phyloP scores from a whole-genome alignment of 1,140 invertebrate genomes.

The Dysdera silvatica region DNA sequence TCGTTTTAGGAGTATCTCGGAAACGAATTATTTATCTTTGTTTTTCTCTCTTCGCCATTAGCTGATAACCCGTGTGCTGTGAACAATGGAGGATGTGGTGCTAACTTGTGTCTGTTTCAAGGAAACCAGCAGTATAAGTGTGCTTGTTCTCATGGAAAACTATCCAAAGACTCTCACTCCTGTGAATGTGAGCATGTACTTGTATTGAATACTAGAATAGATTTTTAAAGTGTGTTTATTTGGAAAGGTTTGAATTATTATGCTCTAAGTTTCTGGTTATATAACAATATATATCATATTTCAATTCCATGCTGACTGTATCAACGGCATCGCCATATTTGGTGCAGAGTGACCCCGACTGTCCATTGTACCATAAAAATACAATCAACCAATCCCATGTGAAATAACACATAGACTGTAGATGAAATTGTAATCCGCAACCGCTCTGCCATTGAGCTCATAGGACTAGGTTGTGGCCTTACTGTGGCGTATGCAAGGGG shows the following conservation, averaged over 20 bases:
- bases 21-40: neutral
- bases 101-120: conserved; percentile 68
- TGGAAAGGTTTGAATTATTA: no score
- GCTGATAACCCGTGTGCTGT: conserved; percentile 59
- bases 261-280: neutral
- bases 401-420: no score
- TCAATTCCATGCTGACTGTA: no score
- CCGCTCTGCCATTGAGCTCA: no score
- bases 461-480: no score
- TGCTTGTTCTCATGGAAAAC: conserved; percentile 63
- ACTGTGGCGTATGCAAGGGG: no score
- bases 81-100: conserved; percentile 64
- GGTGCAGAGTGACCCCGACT: no score
- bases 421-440: no score
- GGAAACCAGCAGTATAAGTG: conserved; percentile 55
- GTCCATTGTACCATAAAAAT: no score
- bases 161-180: conserved; percentile 53
- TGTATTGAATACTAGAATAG: neutral
- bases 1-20: neutral
- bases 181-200: conserved; percentile 50
- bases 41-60: conserved; percentile 15
- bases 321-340: no score
- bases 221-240: neutral
- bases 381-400: no score
- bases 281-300: neutral